Percentiles rank a stretch among this genome's conserved stretches.
phyloP scores from a whole-genome alignment of 2,888 invertebrate species.

The Caenorhabditis imperialis region DNA sequence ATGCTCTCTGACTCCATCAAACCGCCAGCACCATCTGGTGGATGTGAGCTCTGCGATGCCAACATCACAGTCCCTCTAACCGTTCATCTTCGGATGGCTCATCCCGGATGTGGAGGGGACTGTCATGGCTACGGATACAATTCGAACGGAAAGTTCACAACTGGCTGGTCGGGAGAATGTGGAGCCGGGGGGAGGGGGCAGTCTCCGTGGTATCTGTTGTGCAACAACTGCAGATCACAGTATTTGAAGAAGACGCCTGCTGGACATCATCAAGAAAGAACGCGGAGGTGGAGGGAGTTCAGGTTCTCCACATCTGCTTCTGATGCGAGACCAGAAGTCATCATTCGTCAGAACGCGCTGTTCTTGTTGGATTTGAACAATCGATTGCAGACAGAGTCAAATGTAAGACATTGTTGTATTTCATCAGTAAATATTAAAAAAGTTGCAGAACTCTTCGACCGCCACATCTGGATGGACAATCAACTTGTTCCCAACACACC shows the following conservation, averaged over 20 bases:
- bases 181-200: conserved; percentile 87
- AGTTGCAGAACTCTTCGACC: conserved; percentile 60
- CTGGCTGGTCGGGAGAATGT: conserved; percentile 90
- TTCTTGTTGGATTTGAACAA: conserved; percentile 87
- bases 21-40: conserved; percentile 69
- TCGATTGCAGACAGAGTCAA: conserved; percentile 69
- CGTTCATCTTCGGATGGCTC: conserved; percentile 90
- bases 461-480: conserved; percentile 82
- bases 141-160: conserved; percentile 88
- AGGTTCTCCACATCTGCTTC: conserved; percentile 62
- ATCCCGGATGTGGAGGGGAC: conserved; percentile 91
- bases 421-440: neutral
- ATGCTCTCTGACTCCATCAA: conserved; percentile 60
- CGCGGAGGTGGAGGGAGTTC: conserved; percentile 69
- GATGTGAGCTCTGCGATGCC: conserved; percentile 90
- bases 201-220: conserved; percentile 87
- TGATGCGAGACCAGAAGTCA: conserved; percentile 67
- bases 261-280: conserved; percentile 69
- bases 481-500: conserved; percentile 69
- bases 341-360: conserved; percentile 92
- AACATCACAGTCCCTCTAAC: conserved; percentile 84
- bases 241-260: conserved; percentile 80
- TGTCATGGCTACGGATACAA: conserved; percentile 88
- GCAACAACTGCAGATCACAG: conserved; percentile 90
- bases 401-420: conserved; percentile 23